Evolutionary conservation across 2,797 vertebrate species (phyloP).

Genomic region (Liasis olivaceus): DNA sequence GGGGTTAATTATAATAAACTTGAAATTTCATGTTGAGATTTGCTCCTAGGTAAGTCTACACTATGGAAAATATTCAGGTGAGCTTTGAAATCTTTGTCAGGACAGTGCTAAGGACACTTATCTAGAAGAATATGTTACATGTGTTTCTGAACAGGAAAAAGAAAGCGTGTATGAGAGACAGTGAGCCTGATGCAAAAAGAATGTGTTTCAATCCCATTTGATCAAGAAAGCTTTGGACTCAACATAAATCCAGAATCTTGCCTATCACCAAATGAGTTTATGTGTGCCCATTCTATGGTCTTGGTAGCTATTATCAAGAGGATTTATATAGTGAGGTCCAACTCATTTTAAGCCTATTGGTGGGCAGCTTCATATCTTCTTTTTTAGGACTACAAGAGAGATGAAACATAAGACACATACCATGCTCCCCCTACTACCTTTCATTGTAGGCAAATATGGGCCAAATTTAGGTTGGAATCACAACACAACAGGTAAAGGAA

Average conservation of each 20-base stretch:
- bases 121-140: neutral
- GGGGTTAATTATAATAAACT: conserved; percentile 36
- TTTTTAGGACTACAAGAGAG: neutral
- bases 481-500: neutral
- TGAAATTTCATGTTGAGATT: conserved; percentile 33
- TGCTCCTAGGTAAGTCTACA: conserved; percentile 50
- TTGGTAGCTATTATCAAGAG: neutral
- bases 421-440: neutral
- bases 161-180: neutral
- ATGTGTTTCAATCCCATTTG: neutral
- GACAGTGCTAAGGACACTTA: neutral
- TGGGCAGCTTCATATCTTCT: neutral
- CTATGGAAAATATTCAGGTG: conserved; percentile 42
- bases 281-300: neutral
- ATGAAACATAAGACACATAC: neutral
- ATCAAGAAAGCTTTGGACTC: no score
- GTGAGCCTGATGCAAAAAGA: neutral
- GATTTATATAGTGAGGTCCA: neutral
- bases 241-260: neutral
- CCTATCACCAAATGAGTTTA: neutral
- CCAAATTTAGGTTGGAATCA: neutral
- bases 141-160: conserved; percentile 26
- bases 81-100: neutral
- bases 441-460: neutral
- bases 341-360: neutral